phyloP scores from a whole-genome alignment of 2,797 vertebrate species.

The Liasis olivaceus region DNA sequence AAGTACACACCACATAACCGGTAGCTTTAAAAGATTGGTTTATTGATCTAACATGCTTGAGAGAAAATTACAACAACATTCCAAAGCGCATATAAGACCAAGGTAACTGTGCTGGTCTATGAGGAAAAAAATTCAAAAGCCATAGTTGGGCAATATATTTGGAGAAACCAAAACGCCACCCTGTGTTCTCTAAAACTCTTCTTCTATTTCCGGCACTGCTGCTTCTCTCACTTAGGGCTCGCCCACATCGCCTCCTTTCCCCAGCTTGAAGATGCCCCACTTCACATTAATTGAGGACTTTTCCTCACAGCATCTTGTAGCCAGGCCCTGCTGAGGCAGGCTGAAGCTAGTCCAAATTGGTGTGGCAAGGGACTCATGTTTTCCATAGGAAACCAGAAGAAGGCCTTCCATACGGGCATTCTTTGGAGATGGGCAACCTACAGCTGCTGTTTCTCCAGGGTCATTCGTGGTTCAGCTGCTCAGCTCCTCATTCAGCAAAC shows the following conservation, averaged over 20 bases:
- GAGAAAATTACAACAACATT: conserved; percentile 76
- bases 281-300: background rate
- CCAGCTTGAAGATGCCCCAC: background rate
- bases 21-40: conserved; percentile 70
- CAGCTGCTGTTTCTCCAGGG: background rate
- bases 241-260: background rate
- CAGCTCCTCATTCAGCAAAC: background rate
- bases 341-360: background rate
- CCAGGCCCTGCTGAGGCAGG: background rate
- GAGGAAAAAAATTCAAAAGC: background rate
- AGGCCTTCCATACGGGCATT: background rate
- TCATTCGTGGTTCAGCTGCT: background rate
- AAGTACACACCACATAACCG: conserved; percentile 13
- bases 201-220: background rate
- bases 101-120: background rate
- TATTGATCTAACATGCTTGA: conserved; percentile 81
- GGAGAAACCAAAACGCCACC: background rate
- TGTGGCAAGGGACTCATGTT: background rate
- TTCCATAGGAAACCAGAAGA: background rate
- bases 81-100: conserved; percentile 36
- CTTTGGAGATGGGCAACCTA: background rate
- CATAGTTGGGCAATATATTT: background rate
- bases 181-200: background rate
- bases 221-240: background rate
- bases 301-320: background rate